Percentiles rank a stretch among this genome's conserved stretches.
Conservation (phyloP, 2,797 vertebrate species). For the Alfaro cultratus region DNA sequence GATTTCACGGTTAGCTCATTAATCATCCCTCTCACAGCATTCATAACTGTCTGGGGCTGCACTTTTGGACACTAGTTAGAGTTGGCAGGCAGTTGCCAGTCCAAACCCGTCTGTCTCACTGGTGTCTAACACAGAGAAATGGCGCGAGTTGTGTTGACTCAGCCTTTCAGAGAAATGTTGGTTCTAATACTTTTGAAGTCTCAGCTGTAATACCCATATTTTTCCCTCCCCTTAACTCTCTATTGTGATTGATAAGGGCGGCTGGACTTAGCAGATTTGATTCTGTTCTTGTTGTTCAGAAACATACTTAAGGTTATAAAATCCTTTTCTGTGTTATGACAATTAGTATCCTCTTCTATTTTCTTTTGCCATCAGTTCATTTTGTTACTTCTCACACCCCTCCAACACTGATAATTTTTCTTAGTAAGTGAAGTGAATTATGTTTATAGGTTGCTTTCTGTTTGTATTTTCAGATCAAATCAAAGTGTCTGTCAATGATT, state of each 20-base stretch:
- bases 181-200: conserved; percentile 13
- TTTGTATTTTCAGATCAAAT: conserved; percentile 84
- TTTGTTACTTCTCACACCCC: not conserved
- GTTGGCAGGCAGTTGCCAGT: conserved; percentile 38
- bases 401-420: not conserved
- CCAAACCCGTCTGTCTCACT: conserved; percentile 20
- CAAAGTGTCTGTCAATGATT: conserved; percentile 97
- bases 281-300: not conserved
- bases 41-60: conserved; percentile 67
- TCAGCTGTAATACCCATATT: not conserved
- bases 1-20: conserved; percentile 77
- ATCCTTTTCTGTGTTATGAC: not conserved
- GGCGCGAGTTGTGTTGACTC: conserved; percentile 5
- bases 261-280: not conserved
- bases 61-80: conserved; percentile 51
- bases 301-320: not conserved
- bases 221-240: not conserved
- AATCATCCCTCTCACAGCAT: conserved; percentile 65
- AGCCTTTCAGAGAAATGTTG: conserved; percentile 4
- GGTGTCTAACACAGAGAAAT: conserved; percentile 19
- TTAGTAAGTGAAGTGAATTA: conserved; percentile 3
- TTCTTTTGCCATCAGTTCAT: not conserved
- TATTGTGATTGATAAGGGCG: not conserved
- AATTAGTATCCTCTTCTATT: not conserved
- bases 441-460: conserved; percentile 26